phyloP scores from a whole-genome alignment of 2,888 invertebrate species.

The Notodonta dromedarius region DNA sequence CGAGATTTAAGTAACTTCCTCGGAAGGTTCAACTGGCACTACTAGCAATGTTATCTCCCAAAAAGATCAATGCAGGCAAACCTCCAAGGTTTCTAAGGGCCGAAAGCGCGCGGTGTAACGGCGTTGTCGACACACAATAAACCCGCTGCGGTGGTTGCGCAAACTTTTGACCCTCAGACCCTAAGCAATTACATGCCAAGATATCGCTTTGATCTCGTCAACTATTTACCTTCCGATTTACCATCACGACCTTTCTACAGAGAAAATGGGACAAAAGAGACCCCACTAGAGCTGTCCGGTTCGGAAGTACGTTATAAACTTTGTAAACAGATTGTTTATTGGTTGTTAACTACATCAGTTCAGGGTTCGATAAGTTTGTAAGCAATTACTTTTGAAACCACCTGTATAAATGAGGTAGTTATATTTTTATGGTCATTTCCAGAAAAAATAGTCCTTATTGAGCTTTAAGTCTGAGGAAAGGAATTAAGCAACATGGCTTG shows the following conservation, averaged over 20 bases:
- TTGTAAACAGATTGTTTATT: too few relatives aligned
- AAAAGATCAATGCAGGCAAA: not conserved
- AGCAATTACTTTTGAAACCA: too few relatives aligned
- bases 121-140: not conserved
- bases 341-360: too few relatives aligned
- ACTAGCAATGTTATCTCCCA: not conserved
- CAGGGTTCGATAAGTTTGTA: too few relatives aligned
- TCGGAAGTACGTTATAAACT: not conserved
- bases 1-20: too few relatives aligned
- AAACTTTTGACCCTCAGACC: not conserved
- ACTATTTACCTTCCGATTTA: not conserved
- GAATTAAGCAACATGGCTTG: not conserved
- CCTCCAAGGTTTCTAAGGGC: not conserved
- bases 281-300: not conserved
- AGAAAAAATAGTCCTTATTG: too few relatives aligned
- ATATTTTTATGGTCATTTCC: too few relatives aligned
- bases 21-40: too few relatives aligned
- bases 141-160: not conserved
- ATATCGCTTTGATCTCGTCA: conserved; percentile 1
- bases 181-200: conserved; percentile 2
- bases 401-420: too few relatives aligned
- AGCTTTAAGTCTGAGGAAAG: too few relatives aligned
- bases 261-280: not conserved
- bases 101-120: not conserved
- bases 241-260: not conserved